A percentile compares a stretch with the other conserved stretches of the same genome.
These are phyloP conservation scores for Enteromius treurensis DNA, from an alignment of 2,797 vertebrate genomes.

Conservation along the genomic window DNA sequence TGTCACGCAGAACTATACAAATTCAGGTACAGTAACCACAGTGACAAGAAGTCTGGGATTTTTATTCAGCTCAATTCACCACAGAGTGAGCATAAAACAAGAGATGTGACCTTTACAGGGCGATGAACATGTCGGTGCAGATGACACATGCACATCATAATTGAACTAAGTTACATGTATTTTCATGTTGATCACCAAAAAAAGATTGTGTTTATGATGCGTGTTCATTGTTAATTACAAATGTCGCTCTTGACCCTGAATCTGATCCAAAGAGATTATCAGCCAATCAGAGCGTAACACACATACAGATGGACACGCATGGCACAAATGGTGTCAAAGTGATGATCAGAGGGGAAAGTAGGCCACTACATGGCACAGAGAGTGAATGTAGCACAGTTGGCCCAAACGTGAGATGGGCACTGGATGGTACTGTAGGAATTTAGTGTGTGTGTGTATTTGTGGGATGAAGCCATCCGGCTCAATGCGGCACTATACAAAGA, in stretches of 20 bases:
- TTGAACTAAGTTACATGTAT: background rate
- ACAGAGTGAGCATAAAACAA: background rate
- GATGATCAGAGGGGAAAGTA: slow-evolving; percentile 13
- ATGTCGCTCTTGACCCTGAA: background rate
- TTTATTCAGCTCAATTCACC: background rate
- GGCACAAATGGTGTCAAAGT: slow-evolving; percentile 8
- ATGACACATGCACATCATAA: background rate
- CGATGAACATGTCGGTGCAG: background rate
- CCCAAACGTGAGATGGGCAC: slow-evolving; percentile 46
- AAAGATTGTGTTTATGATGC: background rate
- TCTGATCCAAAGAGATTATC: slow-evolving; percentile 64
- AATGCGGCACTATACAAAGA: slow-evolving; percentile 50
- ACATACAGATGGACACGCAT: slow-evolving; percentile 19
- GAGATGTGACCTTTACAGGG: background rate
- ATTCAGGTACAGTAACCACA: background rate
- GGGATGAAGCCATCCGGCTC: slow-evolving; percentile 45
- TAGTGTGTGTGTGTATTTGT: slow-evolving; percentile 6
- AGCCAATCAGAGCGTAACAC: slow-evolving; percentile 56
- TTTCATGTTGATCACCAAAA: background rate
- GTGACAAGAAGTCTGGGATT: background rate
- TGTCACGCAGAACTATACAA: background rate
- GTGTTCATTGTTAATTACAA: background rate
- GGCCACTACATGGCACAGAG: slow-evolving; percentile 3
- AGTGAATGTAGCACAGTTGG: slow-evolving; percentile 1
- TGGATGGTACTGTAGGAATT: slow-evolving; percentile 55